Conservation (phyloP, 1,140 invertebrate species). For the Drosophila arizonae region DNA sequence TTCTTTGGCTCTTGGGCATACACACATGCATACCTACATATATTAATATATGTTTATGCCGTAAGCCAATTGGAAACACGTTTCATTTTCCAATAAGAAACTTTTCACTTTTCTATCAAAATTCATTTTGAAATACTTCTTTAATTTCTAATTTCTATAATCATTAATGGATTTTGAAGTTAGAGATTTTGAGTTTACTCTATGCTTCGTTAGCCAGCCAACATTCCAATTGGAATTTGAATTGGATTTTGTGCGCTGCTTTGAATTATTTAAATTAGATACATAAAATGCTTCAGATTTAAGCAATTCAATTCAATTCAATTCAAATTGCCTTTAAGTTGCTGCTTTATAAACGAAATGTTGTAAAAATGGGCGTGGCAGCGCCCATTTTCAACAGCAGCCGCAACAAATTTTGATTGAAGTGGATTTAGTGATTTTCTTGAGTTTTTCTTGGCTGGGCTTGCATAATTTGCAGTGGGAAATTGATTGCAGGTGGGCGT, state of each 20-base stretch:
- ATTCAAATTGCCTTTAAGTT: too few relatives aligned
- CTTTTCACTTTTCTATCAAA: too few relatives aligned
- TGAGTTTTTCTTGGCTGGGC: conserved; percentile 16
- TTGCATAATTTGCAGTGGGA: conserved; percentile 44
- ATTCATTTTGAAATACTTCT: too few relatives aligned
- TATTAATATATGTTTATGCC: not conserved
- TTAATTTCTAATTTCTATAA: too few relatives aligned
- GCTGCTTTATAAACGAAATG: not conserved
- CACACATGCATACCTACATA: not conserved
- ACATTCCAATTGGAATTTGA: not conserved
- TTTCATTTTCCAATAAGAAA: too few relatives aligned
- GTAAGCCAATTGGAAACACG: not conserved
- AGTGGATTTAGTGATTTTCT: conserved; percentile 1
- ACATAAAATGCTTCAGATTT: too few relatives aligned
- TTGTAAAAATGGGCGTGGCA: conserved; percentile 17
- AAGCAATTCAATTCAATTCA: too few relatives aligned
- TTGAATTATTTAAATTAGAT: not conserved
- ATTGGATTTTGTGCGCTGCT: not conserved
- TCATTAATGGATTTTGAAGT: too few relatives aligned
- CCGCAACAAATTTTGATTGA: conserved; percentile 26
- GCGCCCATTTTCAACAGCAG: conserved; percentile 27
- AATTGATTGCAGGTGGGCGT: conserved; percentile 23
- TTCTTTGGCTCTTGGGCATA: too few relatives aligned
- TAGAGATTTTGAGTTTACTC: too few relatives aligned
- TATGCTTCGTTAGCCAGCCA: too few relatives aligned